phyloP scores from a whole-genome alignment of 1,140 invertebrate species.

The Ips typographus region DNA sequence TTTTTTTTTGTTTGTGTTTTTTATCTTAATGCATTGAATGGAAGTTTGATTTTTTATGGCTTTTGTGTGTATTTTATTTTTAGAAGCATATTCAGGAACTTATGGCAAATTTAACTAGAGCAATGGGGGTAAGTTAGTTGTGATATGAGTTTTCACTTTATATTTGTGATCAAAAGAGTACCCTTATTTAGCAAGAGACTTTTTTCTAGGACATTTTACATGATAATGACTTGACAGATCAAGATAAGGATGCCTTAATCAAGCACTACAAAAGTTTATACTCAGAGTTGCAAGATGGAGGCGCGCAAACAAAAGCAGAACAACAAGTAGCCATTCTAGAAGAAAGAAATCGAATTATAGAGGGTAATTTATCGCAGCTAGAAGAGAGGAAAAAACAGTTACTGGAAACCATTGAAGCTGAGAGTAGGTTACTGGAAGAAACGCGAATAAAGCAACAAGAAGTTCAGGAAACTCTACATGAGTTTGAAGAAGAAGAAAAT shows the following conservation, averaged over 20 bases:
- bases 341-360: conserved; percentile 57
- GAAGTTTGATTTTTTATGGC: conserved; percentile 20
- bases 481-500: conserved; percentile 55
- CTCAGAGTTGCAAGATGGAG: conserved; percentile 47
- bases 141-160: conserved; percentile 21
- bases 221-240: conserved; percentile 56
- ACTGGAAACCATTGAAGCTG: conserved; percentile 45
- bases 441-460: conserved; percentile 39
- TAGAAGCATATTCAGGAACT: conserved; percentile 53
- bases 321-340: conserved; percentile 58
- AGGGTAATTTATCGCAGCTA: conserved; percentile 54
- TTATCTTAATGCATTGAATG: background rate
- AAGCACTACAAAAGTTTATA: conserved; percentile 60
- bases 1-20: conserved; percentile 9
- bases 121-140: conserved; percentile 54
- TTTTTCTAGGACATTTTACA: conserved; percentile 47
- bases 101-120: conserved; percentile 52
- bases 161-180: conserved; percentile 34
- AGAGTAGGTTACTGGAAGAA: conserved; percentile 31
- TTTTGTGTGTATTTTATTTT: conserved; percentile 35
- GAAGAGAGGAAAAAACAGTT: conserved; percentile 51
- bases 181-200: background rate
- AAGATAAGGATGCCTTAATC: conserved; percentile 57
- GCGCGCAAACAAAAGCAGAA: conserved; percentile 53
- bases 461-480: conserved; percentile 42